Base-by-base conservation (phyloP, 2,888 invertebrate genomes). In the Osedax frankpressi region DNA sequence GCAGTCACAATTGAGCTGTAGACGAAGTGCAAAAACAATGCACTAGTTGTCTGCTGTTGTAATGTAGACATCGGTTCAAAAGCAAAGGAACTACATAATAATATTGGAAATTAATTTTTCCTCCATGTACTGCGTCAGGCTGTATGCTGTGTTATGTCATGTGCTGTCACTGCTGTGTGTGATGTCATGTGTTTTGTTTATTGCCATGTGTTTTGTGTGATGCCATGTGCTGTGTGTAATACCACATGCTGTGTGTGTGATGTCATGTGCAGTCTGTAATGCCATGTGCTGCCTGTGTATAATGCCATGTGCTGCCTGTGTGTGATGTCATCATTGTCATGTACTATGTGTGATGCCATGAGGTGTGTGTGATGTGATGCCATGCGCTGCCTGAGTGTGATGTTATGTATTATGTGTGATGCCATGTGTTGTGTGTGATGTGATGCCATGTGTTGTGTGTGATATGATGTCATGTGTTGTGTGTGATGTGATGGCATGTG, bases 361-460 rank as follows among this genome's bases (percentile, higher is more conserved):
- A 14, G 2, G 1, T 65, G 65, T 65, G n/a, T 65, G 65, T 65
- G 65, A 65, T 65, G 65, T 14, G 19, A n/a, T n/a, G n/a, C n/a
- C n/a, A n/a, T n/a, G n/a, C n/a, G n/a, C n/a, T n/a, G n/a, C n/a
- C n/a, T n/a, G n/a, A n/a, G n/a, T n/a, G n/a, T n/a, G n/a, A n/a
- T n/a, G n/a, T n/a, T n/a, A n/a, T n/a, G n/a, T n/a, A n/a, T n/a
- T n/a, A n/a, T n/a, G n/a, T 62, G 62, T 62, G 63, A 2, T 62
- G 11, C 63, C 63, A 2, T 62, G 63, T 62, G 63, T 19, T n/a
- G n/a, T 65, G n/a, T n/a, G n/a, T 59, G 14, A 14, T 65, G 65
- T 65, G 65, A 65, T 65, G 65, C 24, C 65, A 0, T 65, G 65
- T 65, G 19, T 19, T 65, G 65, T 65, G 19, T 65, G 65, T 65